phyloP scores from a whole-genome alignment of 2,888 invertebrate genomes.

The Empis livida region DNA sequence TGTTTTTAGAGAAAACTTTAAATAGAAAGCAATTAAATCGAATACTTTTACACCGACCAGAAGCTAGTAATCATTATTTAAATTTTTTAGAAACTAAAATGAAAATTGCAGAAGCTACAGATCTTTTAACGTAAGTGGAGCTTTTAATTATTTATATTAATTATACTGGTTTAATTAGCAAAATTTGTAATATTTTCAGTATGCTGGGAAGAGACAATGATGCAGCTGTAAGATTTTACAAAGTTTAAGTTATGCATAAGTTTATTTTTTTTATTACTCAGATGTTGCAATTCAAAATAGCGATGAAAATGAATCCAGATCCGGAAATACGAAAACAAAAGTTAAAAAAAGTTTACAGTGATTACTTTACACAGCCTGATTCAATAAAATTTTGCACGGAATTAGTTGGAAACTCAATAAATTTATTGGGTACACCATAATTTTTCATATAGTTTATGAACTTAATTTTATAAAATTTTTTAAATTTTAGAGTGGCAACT shows the following conservation, averaged over 20 bases:
- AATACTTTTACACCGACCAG: slow-evolving; percentile 51
- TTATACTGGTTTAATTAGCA: too few species aligned
- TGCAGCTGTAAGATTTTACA: slow-evolving; percentile 45
- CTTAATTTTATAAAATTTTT: background rate
- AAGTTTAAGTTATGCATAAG: too few species aligned
- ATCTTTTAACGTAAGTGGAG: slow-evolving; percentile 53
- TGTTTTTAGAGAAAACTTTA: slow-evolving; percentile 62
- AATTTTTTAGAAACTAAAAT: slow-evolving; percentile 57
- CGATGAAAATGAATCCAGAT: slow-evolving; percentile 22
- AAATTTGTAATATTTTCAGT: slow-evolving; percentile 37
- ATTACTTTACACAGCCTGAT: slow-evolving; percentile 40
- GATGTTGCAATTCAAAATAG: slow-evolving; percentile 35
- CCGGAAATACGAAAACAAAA: slow-evolving; percentile 35
- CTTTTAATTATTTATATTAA: background rate
- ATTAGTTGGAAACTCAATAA: slow-evolving; percentile 39
- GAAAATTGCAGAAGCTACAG: slow-evolving; percentile 53
- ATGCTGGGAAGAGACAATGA: slow-evolving; percentile 54
- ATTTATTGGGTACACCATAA: slow-evolving; percentile 31
- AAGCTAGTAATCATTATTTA: slow-evolving; percentile 61
- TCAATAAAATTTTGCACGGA: slow-evolving; percentile 35
- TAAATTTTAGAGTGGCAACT: slow-evolving; percentile 13
- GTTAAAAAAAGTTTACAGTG: slow-evolving; percentile 36
- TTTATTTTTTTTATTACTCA: slow-evolving; percentile 23
- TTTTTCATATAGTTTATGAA: background rate
- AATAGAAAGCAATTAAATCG: slow-evolving; percentile 57